phyloP scores from a whole-genome alignment of 2,888 invertebrate genomes.

The Cosmia pyralina region DNA sequence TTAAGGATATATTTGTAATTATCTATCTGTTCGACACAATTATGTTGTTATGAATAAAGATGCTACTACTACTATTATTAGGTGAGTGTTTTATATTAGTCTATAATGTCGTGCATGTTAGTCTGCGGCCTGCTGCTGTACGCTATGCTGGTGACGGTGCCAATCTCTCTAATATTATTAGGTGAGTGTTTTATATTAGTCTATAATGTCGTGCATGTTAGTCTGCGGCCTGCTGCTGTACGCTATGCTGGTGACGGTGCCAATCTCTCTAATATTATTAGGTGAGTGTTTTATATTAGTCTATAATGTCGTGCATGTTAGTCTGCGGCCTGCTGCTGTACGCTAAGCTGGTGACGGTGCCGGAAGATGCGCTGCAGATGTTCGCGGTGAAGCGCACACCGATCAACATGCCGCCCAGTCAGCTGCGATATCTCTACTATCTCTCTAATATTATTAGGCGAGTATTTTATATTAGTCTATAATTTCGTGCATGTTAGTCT shows the following conservation, averaged over 20 bases:
- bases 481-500: conserved; percentile 94
- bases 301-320: conserved; percentile 94
- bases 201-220: too few relatives aligned
- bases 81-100: too few relatives aligned
- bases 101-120: too few relatives aligned
- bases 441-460: conserved; percentile 93
- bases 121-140: too few relatives aligned
- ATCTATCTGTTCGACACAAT: too few relatives aligned
- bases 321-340: conserved; percentile 96
- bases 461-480: conserved; percentile 41
- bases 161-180: too few relatives aligned
- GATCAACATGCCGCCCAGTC: conserved; percentile 95
- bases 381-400: conserved; percentile 97
- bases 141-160: too few relatives aligned
- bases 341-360: conserved; percentile 93
- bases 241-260: conserved; percentile 90
- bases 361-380: conserved; percentile 96
- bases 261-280: conserved; percentile 94
- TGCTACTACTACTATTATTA: too few relatives aligned
- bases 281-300: conserved; percentile 71
- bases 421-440: conserved; percentile 97
- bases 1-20: too few relatives aligned
- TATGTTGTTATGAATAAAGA: too few relatives aligned
- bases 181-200: too few relatives aligned
- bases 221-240: too few relatives aligned